These are phyloP conservation scores for Penaeus japonicus DNA, from an alignment of 1,140 invertebrate genomes.

Conservation along the genomic window DNA sequence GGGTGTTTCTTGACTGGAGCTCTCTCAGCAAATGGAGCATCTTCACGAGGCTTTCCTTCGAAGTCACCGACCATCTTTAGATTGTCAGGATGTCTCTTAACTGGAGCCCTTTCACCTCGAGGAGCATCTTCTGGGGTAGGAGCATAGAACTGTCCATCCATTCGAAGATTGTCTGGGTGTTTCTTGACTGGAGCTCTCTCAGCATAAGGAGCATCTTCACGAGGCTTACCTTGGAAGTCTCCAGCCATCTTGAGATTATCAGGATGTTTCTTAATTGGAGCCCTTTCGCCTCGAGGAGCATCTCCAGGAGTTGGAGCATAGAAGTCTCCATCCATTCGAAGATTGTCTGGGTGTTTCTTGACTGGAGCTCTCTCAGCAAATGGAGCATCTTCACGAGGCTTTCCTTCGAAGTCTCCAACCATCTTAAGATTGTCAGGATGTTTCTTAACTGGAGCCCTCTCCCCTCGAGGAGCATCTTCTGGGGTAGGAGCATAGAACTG, in stretches of 20 bases:
- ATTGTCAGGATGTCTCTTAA: constrained; percentile 37
- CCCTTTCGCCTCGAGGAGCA: constrained; percentile 11
- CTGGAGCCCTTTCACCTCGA: constrained; percentile 18
- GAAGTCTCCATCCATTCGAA: constrained; percentile 30
- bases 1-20: constrained; percentile 35
- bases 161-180: neutral
- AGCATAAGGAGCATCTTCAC: too few species aligned
- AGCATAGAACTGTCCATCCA: constrained; percentile 28
- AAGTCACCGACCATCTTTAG: constrained; percentile 32
- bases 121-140: neutral
- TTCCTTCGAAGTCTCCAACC: neutral
- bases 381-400: constrained; percentile 1
- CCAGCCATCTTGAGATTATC: constrained; percentile 31
- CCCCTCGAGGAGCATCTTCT: constrained; percentile 19
- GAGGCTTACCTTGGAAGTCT: constrained; percentile 29
- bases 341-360: constrained; percentile 36
- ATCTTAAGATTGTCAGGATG: constrained; percentile 63
- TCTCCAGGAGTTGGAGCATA: constrained; percentile 6
- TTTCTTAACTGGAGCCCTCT: constrained; percentile 45
- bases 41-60: constrained; percentile 17
- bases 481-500: too few species aligned
- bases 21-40: constrained; percentile 25
- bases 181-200: too few species aligned
- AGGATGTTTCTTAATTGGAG: constrained; percentile 14
- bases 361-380: constrained; percentile 29